Conservation (phyloP, 2,888 invertebrate species). For the Drosophila mimetica region DNA sequence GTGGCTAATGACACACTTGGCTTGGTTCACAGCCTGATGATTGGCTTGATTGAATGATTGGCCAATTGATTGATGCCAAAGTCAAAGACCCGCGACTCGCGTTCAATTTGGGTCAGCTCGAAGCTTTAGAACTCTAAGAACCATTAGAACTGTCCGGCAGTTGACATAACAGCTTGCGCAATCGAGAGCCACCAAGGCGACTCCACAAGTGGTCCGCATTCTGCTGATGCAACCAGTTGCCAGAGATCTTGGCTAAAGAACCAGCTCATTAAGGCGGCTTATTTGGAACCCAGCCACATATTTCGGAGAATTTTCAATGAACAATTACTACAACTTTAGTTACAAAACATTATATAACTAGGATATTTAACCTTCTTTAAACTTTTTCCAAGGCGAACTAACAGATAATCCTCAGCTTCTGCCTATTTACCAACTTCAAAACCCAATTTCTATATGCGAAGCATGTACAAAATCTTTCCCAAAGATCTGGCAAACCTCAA, state of each 20-base stretch:
- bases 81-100: conserved; percentile 2
- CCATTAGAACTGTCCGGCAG: conserved; percentile 36
- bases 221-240: conserved; percentile 3
- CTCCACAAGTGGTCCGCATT: too few species aligned
- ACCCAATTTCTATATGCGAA: too few species aligned
- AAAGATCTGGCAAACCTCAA: neutral
- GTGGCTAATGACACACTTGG: conserved; percentile 4
- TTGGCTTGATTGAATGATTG: conserved; percentile 28
- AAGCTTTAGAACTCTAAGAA: neutral
- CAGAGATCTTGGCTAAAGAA: conserved; percentile 1
- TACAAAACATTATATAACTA: too few species aligned
- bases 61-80: conserved; percentile 4
- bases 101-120: conserved; percentile 22
- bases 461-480: neutral
- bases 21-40: conserved; percentile 5
- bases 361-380: too few species aligned
- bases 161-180: conserved; percentile 39
- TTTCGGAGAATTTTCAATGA: too few species aligned
- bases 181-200: neutral
- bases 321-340: too few species aligned
- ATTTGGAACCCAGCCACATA: neutral
- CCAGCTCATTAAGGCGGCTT: neutral
- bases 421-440: neutral
- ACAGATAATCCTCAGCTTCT: too few species aligned
- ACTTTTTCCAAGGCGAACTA: too few species aligned